A percentile compares a stretch with the other conserved stretches of the same genome.
Evolutionary conservation across 2,888 invertebrate species (phyloP).

Genomic region (Drosophila barbarae): DNA sequence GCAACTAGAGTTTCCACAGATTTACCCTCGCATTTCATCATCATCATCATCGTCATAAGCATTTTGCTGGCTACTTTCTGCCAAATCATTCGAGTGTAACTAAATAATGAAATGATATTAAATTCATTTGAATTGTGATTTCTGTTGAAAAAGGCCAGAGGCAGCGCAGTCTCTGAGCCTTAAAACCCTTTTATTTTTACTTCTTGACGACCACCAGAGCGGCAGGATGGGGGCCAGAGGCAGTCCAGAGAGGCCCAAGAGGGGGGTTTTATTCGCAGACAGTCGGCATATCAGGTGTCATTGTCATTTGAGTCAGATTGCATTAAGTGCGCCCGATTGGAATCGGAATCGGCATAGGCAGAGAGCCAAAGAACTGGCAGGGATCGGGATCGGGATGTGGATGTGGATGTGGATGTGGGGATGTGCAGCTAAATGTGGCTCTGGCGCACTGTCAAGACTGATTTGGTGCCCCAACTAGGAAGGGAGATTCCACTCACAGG

Average conservation of each 20-base stretch:
- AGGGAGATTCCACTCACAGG: slow-evolving; percentile 20
- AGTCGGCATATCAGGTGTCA: slow-evolving; percentile 77
- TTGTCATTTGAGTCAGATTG: slow-evolving; percentile 77
- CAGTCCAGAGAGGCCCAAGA: neutral
- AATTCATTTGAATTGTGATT: slow-evolving; percentile 79
- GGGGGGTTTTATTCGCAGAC: slow-evolving; percentile 21
- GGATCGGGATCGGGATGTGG: neutral
- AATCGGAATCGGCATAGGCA: slow-evolving; percentile 62
- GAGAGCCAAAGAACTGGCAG: slow-evolving; percentile 5
- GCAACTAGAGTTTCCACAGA: slow-evolving; percentile 47
- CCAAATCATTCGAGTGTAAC: slow-evolving; percentile 75
- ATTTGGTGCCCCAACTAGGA: slow-evolving; percentile 29
- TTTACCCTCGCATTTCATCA: slow-evolving; percentile 7
- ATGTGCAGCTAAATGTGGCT: slow-evolving; percentile 25
- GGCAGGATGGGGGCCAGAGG: slow-evolving; percentile 14
- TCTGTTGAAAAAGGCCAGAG: slow-evolving; percentile 73
- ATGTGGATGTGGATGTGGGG: neutral
- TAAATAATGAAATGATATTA: slow-evolving; percentile 79
- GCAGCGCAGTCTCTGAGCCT: slow-evolving; percentile 52
- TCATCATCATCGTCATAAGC: slow-evolving; percentile 21
- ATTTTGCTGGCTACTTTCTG: slow-evolving; percentile 64
- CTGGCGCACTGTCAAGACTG: slow-evolving; percentile 40
- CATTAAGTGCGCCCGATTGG: slow-evolving; percentile 74
- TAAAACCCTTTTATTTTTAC: slow-evolving; percentile 50
- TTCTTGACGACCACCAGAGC: slow-evolving; percentile 67